Evolutionary conservation across 2,113 vertebrate genomes (phyloP).

Genomic region (Sebastes fasciatus): DNA sequence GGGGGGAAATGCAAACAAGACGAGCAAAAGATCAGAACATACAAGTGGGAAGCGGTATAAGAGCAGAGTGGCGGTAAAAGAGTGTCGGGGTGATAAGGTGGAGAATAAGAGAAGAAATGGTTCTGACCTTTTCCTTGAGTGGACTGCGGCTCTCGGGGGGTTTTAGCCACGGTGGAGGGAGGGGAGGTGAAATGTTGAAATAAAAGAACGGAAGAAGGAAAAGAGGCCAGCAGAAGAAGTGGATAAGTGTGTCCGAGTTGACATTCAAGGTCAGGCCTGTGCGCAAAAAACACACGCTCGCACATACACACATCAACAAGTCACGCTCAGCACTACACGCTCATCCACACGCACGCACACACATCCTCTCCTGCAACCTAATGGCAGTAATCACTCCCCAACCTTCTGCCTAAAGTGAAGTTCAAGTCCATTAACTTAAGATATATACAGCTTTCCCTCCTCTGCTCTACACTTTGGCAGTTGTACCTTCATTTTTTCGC

Average conservation of each 20-base stretch:
- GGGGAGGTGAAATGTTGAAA: conserved; percentile 64
- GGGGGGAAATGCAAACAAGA: not conserved
- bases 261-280: conserved; percentile 63
- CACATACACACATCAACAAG: conserved; percentile 36
- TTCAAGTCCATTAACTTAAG: conserved; percentile 75
- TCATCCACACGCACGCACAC: conserved; percentile 17
- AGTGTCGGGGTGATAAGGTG: not conserved
- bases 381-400: conserved; percentile 67
- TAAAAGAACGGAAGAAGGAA: conserved; percentile 50
- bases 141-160: conserved; percentile 62
- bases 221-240: conserved; percentile 60
- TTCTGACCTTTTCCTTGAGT: conserved; percentile 80
- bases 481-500: conserved; percentile 52
- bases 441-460: conserved; percentile 56
- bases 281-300: conserved; percentile 25
- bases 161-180: conserved; percentile 62
- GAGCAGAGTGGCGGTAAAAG: not conserved
- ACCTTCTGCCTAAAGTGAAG: conserved; percentile 65
- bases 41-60: not conserved
- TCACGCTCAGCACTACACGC: conserved; percentile 5
- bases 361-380: conserved; percentile 43
- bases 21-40: conserved; percentile 3
- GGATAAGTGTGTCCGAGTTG: conserved; percentile 74
- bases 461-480: conserved; percentile 39
- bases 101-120: conserved; percentile 62